A percentile compares a stretch with the other conserved stretches of the same genome.
These are phyloP conservation scores for Lycocorax pyrrhopterus DNA, from an alignment of 2,113 vertebrate genomes.

Conservation along the genomic window DNA sequence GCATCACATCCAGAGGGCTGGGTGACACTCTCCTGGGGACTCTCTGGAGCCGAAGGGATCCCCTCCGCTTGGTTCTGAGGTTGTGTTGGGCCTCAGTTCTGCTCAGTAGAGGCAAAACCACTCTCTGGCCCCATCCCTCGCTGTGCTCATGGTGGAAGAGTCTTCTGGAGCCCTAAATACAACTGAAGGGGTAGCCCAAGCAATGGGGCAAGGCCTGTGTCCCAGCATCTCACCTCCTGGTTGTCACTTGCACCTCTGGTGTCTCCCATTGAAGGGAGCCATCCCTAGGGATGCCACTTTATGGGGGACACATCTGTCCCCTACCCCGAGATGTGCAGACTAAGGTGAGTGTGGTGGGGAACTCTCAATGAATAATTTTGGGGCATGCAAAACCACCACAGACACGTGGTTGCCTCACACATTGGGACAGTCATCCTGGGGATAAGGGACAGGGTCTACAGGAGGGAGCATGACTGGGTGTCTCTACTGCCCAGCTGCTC, in stretches of 20 bases:
- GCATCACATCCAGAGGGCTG: not conserved
- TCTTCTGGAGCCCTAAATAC: not conserved
- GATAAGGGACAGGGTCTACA: not conserved
- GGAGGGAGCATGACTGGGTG: not conserved
- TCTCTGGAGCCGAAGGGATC: not conserved
- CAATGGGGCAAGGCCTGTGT: not conserved
- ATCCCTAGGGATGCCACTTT: not conserved
- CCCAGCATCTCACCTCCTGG: not conserved
- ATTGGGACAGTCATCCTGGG: not conserved
- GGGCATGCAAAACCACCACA: not conserved
- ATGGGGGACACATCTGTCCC: fast-evolving
- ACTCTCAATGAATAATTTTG: not conserved
- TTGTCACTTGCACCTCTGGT: not conserved
- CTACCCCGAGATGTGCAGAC: not conserved
- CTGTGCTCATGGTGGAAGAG: not conserved
- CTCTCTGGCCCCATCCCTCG: fast-evolving
- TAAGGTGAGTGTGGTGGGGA: not conserved
- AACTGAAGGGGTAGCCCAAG: not conserved
- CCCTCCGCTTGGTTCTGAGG: fast-evolving
- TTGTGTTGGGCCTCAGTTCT: not conserved
- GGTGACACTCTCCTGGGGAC: not conserved
- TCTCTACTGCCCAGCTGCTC: not conserved
- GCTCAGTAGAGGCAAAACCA: not conserved
- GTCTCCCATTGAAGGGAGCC: not conserved
- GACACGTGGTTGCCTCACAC: fast-evolving